A percentile compares a stretch with the other conserved stretches of the same genome.
These are phyloP conservation scores for Scortum barcoo DNA, from an alignment of 2,113 vertebrate genomes.

Conservation along the genomic window DNA sequence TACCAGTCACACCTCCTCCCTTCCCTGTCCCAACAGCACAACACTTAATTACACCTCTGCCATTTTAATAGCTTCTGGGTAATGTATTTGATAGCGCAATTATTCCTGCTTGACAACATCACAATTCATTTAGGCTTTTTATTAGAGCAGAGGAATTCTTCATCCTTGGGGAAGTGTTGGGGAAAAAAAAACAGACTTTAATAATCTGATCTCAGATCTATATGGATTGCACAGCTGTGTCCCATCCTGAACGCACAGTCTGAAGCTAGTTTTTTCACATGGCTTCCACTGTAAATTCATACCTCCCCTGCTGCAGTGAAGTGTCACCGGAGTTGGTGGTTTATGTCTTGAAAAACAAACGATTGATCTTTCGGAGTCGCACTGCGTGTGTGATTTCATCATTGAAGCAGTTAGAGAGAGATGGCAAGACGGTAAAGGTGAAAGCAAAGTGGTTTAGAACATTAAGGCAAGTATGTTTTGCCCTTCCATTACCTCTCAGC, in stretches of 20 bases:
- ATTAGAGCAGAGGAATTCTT: constrained; percentile 56
- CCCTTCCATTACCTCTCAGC: constrained; percentile 1
- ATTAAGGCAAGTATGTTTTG: constrained; percentile 17
- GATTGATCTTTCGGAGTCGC: constrained; percentile 51
- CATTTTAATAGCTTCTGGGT: constrained; percentile 70
- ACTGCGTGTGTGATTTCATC: constrained; percentile 43
- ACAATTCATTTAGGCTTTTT: constrained; percentile 75
- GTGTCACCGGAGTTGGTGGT: constrained; percentile 58
- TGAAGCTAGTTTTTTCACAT: constrained; percentile 44
- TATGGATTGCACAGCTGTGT: constrained; percentile 55
- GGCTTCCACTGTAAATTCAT: constrained; percentile 62
- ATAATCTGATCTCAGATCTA: constrained; percentile 47
- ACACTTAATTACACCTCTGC: constrained; percentile 72
- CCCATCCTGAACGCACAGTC: constrained; percentile 29
- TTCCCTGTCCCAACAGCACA: constrained; percentile 55
- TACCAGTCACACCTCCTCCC: constrained; percentile 54
- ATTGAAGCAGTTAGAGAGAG: constrained; percentile 23
- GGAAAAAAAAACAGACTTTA: constrained; percentile 5
- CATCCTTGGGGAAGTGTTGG: constrained; percentile 46
- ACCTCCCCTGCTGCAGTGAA: constrained; percentile 39
- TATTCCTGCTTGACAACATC: constrained; percentile 75
- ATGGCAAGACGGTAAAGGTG: constrained; percentile 40
- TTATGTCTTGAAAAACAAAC: constrained; percentile 71
- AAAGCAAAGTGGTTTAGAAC: constrained; percentile 42
- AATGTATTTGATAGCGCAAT: constrained; percentile 76